Base-by-base conservation (phyloP, 2,888 invertebrate genomes). In the Thereva unica region DNA sequence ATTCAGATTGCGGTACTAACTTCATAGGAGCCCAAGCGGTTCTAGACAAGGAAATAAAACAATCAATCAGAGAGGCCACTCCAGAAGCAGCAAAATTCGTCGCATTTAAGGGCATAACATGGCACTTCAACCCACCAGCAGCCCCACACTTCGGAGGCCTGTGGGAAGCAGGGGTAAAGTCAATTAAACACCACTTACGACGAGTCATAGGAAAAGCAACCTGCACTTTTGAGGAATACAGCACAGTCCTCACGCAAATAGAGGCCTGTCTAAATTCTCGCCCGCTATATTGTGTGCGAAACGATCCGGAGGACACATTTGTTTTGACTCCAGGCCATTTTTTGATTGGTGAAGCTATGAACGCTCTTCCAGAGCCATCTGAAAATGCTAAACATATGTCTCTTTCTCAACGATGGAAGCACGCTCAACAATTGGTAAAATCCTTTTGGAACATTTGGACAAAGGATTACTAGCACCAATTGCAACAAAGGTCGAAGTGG, bases 211-310 rank as follows among this genome's bases (percentile, higher is more conserved):
- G 73, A 5, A 65, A 70, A 6, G 7, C 54, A 8, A 67, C 50
- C 8, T 63, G 75, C 5, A 74, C 72, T 1, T 72, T 68, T 41
- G 72, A 75, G 66, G 73, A 77, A 63, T 69, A 74, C 37, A 40
- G 64, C n/a, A 76, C 74, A 5, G n/a, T 74, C 0, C 9, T 72
- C 0, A 56, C 65, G 10, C 73, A 73, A 66, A 71, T 75, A 35
- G 74, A 75, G 67, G 73, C 73, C 1, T 64, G 70, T 10, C 40
- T 75, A 2, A 23, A 23, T 23, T 23, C 23, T 23, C 23, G 23
- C 23, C 23, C 23, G 23, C 23, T 23, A 1, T 23, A 23, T 23
- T 23, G 23, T 23, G 23, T 23, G 23, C 23, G 23, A 23, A 23
- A 23, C 2, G 23, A 23, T 2, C 23, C 23, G 1, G 23, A 23